Percentiles rank a stretch among this genome's conserved stretches.
Evolutionary conservation across 1,140 invertebrate species (phyloP).

Genomic region (Zaprionus tsacasi): DNA sequence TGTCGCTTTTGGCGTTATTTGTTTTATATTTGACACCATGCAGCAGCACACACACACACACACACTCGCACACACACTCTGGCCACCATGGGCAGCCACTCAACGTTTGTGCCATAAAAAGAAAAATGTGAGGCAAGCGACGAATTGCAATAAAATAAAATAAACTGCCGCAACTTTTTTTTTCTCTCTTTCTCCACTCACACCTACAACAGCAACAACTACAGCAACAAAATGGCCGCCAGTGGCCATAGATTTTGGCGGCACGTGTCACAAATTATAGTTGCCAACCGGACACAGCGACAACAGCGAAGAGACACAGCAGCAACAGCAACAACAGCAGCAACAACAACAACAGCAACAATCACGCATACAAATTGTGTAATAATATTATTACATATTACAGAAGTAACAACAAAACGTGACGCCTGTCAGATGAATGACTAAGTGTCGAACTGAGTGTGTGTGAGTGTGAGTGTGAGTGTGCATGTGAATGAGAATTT

Average conservation of each 20-base stretch:
- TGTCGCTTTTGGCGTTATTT: slow-evolving; percentile 68
- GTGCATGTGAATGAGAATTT: slow-evolving; percentile 24
- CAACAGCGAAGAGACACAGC: slow-evolving; percentile 12
- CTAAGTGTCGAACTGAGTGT: neutral
- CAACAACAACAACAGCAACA: slow-evolving; percentile 17
- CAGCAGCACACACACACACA: slow-evolving; percentile 26
- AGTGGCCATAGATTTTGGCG: slow-evolving; percentile 56
- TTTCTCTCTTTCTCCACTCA: neutral
- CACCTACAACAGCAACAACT: slow-evolving; percentile 14
- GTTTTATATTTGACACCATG: slow-evolving; percentile 78
- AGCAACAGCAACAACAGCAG: slow-evolving; percentile 3
- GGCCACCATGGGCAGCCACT: slow-evolving; percentile 22
- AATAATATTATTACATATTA: slow-evolving; percentile 75
- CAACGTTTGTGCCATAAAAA: slow-evolving; percentile 57
- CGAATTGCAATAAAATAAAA: slow-evolving; percentile 78
- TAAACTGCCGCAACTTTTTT: slow-evolving; percentile 68
- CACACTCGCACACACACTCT: slow-evolving; percentile 11
- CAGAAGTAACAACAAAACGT: slow-evolving; percentile 52
- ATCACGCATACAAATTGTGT: slow-evolving; percentile 67
- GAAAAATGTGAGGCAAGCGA: slow-evolving; percentile 26
- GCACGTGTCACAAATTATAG: slow-evolving; percentile 75
- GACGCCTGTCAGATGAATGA: slow-evolving; percentile 45
- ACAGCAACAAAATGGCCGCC: slow-evolving; percentile 7
- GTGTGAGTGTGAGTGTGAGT: neutral
- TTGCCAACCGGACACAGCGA: slow-evolving; percentile 35